Percentiles rank a stretch among this genome's conserved stretches.
Evolutionary conservation across 2,888 invertebrate genomes (phyloP).

Genomic region (Laothoe populi): DNA sequence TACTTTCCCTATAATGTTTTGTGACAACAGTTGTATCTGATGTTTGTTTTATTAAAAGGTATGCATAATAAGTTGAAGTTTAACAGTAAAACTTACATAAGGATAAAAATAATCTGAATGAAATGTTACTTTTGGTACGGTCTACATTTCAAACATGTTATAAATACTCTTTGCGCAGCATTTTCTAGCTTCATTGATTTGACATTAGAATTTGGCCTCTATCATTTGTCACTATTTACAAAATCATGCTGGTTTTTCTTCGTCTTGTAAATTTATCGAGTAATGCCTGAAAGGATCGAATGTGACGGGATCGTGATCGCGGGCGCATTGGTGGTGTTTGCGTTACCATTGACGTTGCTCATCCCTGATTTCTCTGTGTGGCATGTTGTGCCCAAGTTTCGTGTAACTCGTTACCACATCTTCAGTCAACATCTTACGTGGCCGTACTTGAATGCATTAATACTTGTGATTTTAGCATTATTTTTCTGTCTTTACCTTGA

Average conservation of each 20-base stretch:
- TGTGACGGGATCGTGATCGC: conserved; percentile 47
- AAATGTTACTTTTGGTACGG: too few species aligned
- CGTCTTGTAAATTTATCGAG: not conserved
- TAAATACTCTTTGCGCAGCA: too few species aligned
- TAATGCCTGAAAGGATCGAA: conserved; percentile 54
- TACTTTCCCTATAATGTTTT: conserved; percentile 41
- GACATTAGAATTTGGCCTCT: too few species aligned
- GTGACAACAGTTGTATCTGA: conserved; percentile 27
- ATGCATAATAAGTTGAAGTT: too few species aligned
- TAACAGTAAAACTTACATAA: too few species aligned
- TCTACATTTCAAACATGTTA: too few species aligned
- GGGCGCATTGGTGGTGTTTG: conserved; percentile 59
- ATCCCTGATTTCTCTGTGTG: conserved; percentile 69
- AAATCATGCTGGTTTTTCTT: not conserved
- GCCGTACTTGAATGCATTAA: conserved; percentile 60
- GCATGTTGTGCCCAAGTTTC: conserved; percentile 69
- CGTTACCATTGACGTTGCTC: conserved; percentile 67
- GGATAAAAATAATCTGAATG: too few species aligned
- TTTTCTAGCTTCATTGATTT: not conserved
- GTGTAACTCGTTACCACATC: conserved; percentile 61
- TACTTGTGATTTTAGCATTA: conserved; percentile 52
- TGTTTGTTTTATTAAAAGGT: conserved; percentile 19
- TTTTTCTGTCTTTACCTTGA: conserved; percentile 73
- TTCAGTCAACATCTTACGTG: conserved; percentile 61
- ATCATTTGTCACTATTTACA: not conserved